Base-by-base conservation (phyloP, 2,888 invertebrate species). In the Microctonus hyperodae region DNA sequence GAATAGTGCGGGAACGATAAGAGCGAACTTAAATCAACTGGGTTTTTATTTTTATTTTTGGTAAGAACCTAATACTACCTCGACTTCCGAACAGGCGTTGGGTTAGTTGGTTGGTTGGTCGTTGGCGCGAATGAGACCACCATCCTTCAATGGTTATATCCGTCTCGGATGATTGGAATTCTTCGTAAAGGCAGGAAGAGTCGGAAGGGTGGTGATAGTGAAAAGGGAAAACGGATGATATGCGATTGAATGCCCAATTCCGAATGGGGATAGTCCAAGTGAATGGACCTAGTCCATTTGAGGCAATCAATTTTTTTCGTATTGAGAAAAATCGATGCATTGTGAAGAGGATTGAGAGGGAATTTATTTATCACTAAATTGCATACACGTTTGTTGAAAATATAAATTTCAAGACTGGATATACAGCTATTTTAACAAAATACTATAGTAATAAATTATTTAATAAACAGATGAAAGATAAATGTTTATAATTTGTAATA, bases 1-100 rank as follows among this genome's bases (percentile, higher is more conserved):
- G 56, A 56, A 57, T 57, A 44, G 33, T 22, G 1, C 13, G 16
- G 64, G 11, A 48, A 33, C 16, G 44, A 64, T 57, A 50, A 64
- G 48, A 44, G 37, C 5, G 37, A 37, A 13, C 37, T 37, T 13
- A n/a, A 37, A 28, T 56, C 23, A 35, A 31, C 44, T n/a, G 31
- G 7, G 4, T 50, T 50, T 50, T 23, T 23, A 13, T n/a, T 13
- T 37, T 37, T 13, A 1, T 50, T 50, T 23, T 35, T 62, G n/a
- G 16, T 37, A n/a, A n/a, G n/a, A 37, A 37, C 2, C 13, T 13
- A 4, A 2, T 37, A n/a, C n/a, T 37, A 37, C n/a, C n/a, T n/a
- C 28, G 28, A 28, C 4, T 28, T 28, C 28, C 28, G 28, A 7
- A 7, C 7, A 7, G 28, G n/a, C 37, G n/a, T 37, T 37, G 37